Evolutionary conservation across 2,113 vertebrate species (phyloP).

Genomic region (Nibea coibor): DNA sequence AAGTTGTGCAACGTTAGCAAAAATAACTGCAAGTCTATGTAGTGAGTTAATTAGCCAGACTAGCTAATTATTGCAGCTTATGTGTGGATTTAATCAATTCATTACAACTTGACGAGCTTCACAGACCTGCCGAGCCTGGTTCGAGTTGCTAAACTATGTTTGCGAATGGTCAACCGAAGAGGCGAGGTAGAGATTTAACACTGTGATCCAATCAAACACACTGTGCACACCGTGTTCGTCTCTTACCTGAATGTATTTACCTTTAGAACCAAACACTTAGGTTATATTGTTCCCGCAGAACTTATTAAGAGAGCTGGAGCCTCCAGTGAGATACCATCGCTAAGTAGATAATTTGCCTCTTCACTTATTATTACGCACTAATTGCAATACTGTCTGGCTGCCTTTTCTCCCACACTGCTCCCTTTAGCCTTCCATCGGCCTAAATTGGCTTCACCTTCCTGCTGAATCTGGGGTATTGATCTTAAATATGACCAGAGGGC

Average conservation of each 20-base stretch:
- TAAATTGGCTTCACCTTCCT: slow-evolving; percentile 39
- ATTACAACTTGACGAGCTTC: neutral
- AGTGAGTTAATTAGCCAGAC: neutral
- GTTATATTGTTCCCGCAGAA: slow-evolving; percentile 28
- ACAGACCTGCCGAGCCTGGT: neutral
- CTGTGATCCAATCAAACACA: neutral
- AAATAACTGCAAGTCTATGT: neutral
- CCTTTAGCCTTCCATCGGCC: slow-evolving; percentile 11
- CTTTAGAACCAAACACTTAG: slow-evolving; percentile 29
- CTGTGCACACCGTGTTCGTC: neutral
- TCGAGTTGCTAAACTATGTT: neutral
- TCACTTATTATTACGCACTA: slow-evolving; percentile 54
- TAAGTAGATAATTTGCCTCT: slow-evolving; percentile 47
- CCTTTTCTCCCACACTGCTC: slow-evolving; percentile 22
- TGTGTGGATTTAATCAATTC: neutral
- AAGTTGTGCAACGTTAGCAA: neutral
- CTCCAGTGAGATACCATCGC: slow-evolving; percentile 9
- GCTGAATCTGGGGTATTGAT: slow-evolving; percentile 56
- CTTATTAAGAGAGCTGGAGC: slow-evolving; percentile 33
- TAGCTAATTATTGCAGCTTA: neutral
- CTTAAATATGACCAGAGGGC: slow-evolving; percentile 44
- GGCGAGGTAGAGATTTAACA: neutral
- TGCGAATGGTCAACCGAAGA: neutral
- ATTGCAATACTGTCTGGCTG: slow-evolving; percentile 31
- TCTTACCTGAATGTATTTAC: slow-evolving; percentile 4